Evolutionary conservation across 2,113 vertebrate species (phyloP), one percentile per base, ranked within the genome.

Genomic region (Toxotes chatareus): DNA sequence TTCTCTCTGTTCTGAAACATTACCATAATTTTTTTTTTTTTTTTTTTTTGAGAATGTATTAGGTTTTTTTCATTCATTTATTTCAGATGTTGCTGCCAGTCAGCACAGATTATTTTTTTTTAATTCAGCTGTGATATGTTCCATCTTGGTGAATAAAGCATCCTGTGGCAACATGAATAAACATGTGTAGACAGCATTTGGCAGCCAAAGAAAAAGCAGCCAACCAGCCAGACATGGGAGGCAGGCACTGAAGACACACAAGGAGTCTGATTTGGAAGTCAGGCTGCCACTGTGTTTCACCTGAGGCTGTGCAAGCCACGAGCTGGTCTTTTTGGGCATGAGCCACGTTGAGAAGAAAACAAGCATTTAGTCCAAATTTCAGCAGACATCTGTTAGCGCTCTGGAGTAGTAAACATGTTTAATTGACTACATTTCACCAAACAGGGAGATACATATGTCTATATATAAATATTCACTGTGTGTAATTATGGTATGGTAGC

Each of bases 341-440:
- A 79, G 84, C 76, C 82, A 77, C 49, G 64, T 73, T 75, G 83
- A 9, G n/a, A 79, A 78, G 83, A 91, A 93, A 93, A 91, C 79
- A 81, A 79, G 76, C 76, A 73, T 89, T 94, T 90, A 91, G 91
- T 93, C 89, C 86, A 91, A 93, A 92, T 91, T 91, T 93, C 84
- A 81, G 79, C 68, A 91, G 91, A 89, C 90, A 94, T 93, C 94
- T 94, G 94, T 88, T 93, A 71, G 86, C 89, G 90, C 87, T 88
- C 83, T 68, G 72, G 87, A 85, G 89, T 72, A 76, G 90, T 65
- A 70, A 90, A 94, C 89, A 92, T 86, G 80, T 92, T 91, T 94
- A 94, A 95, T 93, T 93, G 91, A 94, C 87, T 92, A 79, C 71
- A 83, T 93, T 90, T 89, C 84, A 70, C 60, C 73, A 82, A 82